Base-by-base conservation (phyloP, 2,113 vertebrate genomes). In the Larimichthys crocea region DNA sequence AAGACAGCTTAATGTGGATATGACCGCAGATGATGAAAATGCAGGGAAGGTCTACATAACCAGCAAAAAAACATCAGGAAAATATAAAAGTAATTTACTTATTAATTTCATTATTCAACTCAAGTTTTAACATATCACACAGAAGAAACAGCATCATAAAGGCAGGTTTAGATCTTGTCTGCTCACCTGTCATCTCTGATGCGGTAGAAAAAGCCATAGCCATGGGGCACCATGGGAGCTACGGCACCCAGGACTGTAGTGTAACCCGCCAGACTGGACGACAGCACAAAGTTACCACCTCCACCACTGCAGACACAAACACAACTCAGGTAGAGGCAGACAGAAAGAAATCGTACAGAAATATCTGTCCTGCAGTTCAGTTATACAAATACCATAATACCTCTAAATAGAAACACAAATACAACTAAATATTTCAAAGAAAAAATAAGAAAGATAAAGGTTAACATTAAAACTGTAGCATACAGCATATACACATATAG, bases 261-360 rank as follows among this genome's bases (percentile, higher is more conserved):
- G 92, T 99, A 99, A 62, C 98, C 98, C 88, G 96, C 88, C 85
- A 99, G 94, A 89, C 98, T 99, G 62, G 97, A 97, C 0, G 98
- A 99, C 77, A 99, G 95, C 65, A 97, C 84, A 70, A 99, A 99
- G 93, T 97, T 99, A 12, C 98, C 98, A 19, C 98, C 97, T 74
- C 98, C 97, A 20, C 98, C 98, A 77, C 98, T 99, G 94, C 40
- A 83, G 55, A 84, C 14, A 78, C 49, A 85, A n/a, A 79, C 16
- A 76, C 68, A 87, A 63, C 22, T 59, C 17, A 26, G 40, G 55
- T 52, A 80, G 31, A 77, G 11, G 42, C 10, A 44, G 53, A 46
- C 4, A 14, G 44, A 26, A 7, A 26, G 8, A 31, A 20, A 22
- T 40, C 48, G 40, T 9, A 57, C 3, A 8, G 10, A 5, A 6